A percentile compares a stretch with the other conserved stretches of the same genome.
Conservation (phyloP, 2,797 vertebrate genomes). For the Eurystomus glaucurus region DNA sequence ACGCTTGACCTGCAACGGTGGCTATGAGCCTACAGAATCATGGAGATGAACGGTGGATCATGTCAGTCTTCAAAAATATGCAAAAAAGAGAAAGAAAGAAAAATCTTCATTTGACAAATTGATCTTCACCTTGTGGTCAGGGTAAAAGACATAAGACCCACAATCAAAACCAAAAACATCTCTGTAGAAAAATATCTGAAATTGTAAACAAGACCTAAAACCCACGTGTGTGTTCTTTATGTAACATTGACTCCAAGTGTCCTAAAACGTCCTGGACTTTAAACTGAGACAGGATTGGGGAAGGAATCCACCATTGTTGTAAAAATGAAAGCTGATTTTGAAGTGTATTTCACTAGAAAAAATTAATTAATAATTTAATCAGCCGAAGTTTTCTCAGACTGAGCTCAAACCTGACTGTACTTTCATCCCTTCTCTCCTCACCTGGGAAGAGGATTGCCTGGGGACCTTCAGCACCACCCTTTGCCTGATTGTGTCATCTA, state of each 20-base stretch:
- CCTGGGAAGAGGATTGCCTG: not conserved
- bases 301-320: not conserved
- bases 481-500: not conserved
- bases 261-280: not conserved
- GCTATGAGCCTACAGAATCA: not conserved
- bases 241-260: too few relatives aligned
- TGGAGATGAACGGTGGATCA: rapidly evolving
- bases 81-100: not conserved
- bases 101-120: rapidly evolving
- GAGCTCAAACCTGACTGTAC: not conserved
- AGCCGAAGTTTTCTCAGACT: not conserved
- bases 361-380: not conserved
- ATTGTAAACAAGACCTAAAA: not conserved
- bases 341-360: not conserved
- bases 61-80: not conserved
- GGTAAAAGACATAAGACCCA: not conserved
- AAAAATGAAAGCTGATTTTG: not conserved
- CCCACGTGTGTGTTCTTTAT: not conserved
- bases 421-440: not conserved
- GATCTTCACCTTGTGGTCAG: not conserved
- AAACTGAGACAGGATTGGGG: not conserved
- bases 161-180: not conserved
- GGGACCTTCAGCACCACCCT: not conserved
- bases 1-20: not conserved
- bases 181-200: not conserved